phyloP scores from a whole-genome alignment of 1,140 invertebrate species.

The Galendromus occidentalis region DNA sequence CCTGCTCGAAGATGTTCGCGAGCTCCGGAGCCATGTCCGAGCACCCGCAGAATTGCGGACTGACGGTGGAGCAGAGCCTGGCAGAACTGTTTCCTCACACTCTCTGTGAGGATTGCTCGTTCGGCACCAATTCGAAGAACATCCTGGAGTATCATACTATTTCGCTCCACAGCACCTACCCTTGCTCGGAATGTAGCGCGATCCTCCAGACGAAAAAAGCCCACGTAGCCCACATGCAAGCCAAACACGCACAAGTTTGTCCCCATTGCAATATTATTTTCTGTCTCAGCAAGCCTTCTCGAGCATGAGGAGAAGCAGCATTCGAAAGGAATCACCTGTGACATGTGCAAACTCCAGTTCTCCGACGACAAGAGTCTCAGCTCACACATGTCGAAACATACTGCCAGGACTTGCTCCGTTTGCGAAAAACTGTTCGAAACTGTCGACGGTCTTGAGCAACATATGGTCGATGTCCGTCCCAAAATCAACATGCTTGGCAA shows the following conservation, averaged over 20 bases:
- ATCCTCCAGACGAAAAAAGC: neutral
- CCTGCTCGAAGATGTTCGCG: neutral
- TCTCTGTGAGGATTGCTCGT: neutral
- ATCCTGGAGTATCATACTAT: neutral
- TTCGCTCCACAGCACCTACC: neutral
- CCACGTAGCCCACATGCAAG: neutral
- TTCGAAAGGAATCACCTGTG: neutral
- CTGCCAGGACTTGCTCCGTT: neutral
- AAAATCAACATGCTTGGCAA: neutral
- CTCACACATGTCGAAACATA: neutral
- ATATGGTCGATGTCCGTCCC: neutral
- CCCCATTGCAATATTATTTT: neutral
- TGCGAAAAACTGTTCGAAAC: neutral
- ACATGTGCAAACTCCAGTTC: neutral
- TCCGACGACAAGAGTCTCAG: neutral
- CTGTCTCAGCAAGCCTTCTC: neutral
- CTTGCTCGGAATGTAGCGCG: neutral
- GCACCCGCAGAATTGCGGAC: neutral
- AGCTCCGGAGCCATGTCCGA: neutral
- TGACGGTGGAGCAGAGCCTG: neutral
- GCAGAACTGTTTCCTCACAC: neutral
- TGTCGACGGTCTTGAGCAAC: neutral
- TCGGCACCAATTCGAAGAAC: neutral
- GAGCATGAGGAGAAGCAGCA: neutral
- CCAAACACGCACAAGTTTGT: neutral